Percentiles rank a stretch among this genome's conserved stretches.
Evolutionary conservation across 2,113 vertebrate genomes (phyloP).

Genomic region (Scomber scombrus): DNA sequence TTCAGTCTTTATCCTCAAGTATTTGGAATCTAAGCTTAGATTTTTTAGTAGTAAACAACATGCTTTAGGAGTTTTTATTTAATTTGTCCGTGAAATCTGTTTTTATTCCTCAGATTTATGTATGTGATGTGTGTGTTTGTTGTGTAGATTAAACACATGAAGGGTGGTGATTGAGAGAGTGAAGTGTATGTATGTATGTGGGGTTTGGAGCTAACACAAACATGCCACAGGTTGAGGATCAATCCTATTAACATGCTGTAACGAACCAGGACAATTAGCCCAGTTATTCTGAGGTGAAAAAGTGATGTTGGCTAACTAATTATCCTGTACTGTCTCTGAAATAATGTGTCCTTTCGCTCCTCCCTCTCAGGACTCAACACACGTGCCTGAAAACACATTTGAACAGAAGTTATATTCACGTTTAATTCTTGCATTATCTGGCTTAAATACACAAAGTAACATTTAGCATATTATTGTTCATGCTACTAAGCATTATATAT

Average conservation of each 20-base stretch:
- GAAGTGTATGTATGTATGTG: slow-evolving; percentile 1
- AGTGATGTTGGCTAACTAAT: slow-evolving; percentile 66
- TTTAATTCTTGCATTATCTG: background rate
- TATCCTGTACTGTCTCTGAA: slow-evolving; percentile 24
- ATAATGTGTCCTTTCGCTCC: slow-evolving; percentile 30
- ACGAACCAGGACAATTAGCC: slow-evolving; percentile 69
- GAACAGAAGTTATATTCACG: slow-evolving; percentile 33
- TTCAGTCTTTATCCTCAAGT: slow-evolving; percentile 61
- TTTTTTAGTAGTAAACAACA: slow-evolving; percentile 44
- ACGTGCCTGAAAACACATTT: slow-evolving; percentile 3
- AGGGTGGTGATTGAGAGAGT: background rate
- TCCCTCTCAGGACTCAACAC: slow-evolving; percentile 10
- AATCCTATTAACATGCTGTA: slow-evolving; percentile 64
- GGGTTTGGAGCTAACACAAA: slow-evolving; percentile 60
- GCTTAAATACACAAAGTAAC: background rate
- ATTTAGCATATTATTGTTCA: background rate
- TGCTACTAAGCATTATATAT: background rate
- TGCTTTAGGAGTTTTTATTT: slow-evolving; percentile 13
- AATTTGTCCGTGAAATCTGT: background rate
- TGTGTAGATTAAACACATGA: background rate
- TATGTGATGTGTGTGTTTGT: background rate
- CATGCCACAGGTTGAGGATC: slow-evolving; percentile 60
- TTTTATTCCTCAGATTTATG: background rate
- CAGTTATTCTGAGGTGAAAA: slow-evolving; percentile 67
- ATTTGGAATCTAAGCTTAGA: slow-evolving; percentile 49